Evolutionary conservation across 2,113 vertebrate genomes (phyloP).

Genomic region (Cariama cristata): DNA sequence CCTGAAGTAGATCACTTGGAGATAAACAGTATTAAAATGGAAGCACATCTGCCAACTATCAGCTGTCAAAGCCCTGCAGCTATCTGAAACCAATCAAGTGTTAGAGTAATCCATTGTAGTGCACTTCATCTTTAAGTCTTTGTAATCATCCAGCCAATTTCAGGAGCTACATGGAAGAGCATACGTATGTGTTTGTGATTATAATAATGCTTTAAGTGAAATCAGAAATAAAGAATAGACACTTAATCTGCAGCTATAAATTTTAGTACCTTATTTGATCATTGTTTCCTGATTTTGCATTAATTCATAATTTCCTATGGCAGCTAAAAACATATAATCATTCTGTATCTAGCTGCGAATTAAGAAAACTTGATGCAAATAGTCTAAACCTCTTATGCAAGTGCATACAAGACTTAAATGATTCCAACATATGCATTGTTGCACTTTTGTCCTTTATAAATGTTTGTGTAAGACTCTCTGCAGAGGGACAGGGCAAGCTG

Average conservation of each 20-base stretch:
- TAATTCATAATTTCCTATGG: neutral
- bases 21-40: conserved; percentile 60
- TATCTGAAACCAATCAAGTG: conserved; percentile 62
- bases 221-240: neutral
- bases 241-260: neutral
- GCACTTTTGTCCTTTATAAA: neutral
- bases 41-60: conserved; percentile 61
- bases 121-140: conserved; percentile 46
- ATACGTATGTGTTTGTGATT: neutral
- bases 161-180: neutral
- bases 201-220: conserved; percentile 30
- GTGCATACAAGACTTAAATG: neutral
- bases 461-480: neutral
- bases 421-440: neutral
- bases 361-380: neutral
- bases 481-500: neutral
- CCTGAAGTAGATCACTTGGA: conserved; percentile 55
- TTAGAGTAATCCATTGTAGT: conserved; percentile 46
- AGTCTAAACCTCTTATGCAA: neutral
- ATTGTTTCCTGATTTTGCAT: neutral
- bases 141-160: conserved; percentile 54
- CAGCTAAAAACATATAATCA: neutral
- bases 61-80: conserved; percentile 53
- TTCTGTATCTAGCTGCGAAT: neutral
- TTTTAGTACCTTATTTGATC: neutral